Evolutionary conservation across 2,113 vertebrate genomes (phyloP).

Genomic region (Etheostoma cragini): DNA sequence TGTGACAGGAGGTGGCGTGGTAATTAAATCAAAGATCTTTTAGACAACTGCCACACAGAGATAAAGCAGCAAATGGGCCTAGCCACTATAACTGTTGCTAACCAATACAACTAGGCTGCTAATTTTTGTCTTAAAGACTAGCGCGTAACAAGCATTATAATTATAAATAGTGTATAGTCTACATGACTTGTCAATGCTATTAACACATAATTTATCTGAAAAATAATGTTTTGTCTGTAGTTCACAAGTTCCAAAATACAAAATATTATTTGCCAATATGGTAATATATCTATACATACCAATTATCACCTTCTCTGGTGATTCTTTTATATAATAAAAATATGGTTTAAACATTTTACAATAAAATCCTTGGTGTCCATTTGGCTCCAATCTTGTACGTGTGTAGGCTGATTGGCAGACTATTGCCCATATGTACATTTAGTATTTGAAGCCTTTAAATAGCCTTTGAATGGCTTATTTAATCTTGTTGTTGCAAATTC

Average conservation of each 20-base stretch:
- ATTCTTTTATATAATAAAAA: conserved; percentile 29
- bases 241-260: conserved; percentile 32
- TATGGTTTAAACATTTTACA: conserved; percentile 28
- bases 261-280: background rate
- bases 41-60: background rate
- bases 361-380: conserved; percentile 5
- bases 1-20: background rate
- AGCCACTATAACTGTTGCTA: background rate
- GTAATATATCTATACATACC: background rate
- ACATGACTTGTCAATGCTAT: background rate
- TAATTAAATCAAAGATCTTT: background rate
- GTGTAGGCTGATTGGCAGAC: conserved; percentile 55
- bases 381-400: conserved; percentile 39
- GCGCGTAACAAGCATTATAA: background rate
- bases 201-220: background rate
- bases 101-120: no score
- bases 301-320: conserved; percentile 44
- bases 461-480: conserved; percentile 15
- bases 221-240: background rate
- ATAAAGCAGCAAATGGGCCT: background rate
- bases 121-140: background rate
- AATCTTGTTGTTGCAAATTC: background rate
- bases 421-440: background rate
- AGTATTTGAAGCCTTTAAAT: conserved; percentile 16
- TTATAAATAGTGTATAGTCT: background rate